Evolutionary conservation across 1,140 invertebrate species (phyloP).

Genomic region (Leptopilina clavipes): DNA sequence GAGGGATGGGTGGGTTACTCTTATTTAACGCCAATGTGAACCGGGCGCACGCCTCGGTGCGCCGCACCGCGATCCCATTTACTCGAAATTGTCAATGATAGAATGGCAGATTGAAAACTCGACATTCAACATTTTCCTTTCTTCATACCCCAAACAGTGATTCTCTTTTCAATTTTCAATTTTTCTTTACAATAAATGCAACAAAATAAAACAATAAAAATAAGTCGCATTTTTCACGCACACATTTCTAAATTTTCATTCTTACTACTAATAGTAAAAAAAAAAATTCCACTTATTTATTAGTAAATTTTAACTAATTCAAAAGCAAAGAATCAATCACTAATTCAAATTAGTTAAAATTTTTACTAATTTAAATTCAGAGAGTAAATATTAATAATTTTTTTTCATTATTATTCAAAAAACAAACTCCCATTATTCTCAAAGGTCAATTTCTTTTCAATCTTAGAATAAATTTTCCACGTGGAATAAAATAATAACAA

Average conservation of each 20-base stretch:
- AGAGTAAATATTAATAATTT: too few relatives aligned
- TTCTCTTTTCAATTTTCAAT: slow-evolving; percentile 35
- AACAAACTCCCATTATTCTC: background rate
- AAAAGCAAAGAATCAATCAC: too few relatives aligned
- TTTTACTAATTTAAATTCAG: too few relatives aligned
- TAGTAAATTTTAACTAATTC: too few relatives aligned
- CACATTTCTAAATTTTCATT: too few relatives aligned
- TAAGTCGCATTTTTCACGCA: too few relatives aligned
- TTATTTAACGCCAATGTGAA: slow-evolving; percentile 76
- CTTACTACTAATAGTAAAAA: too few relatives aligned
- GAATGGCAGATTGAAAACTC: slow-evolving; percentile 72
- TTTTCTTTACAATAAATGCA: slow-evolving; percentile 7
- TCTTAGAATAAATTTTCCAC: background rate
- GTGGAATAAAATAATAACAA: background rate
- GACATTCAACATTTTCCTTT: slow-evolving; percentile 52
- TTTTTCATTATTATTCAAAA: too few relatives aligned
- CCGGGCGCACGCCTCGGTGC: slow-evolving; percentile 63
- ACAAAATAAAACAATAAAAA: slow-evolving; percentile 12
- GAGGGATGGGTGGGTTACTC: slow-evolving; percentile 65
- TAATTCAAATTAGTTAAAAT: too few relatives aligned
- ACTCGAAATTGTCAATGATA: slow-evolving; percentile 72
- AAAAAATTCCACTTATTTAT: too few relatives aligned
- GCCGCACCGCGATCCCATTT: slow-evolving; percentile 65
- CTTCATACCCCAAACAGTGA: slow-evolving; percentile 36
- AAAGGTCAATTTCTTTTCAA: too few relatives aligned